Percentiles rank a stretch among this genome's conserved stretches.
Evolutionary conservation across 2,113 vertebrate genomes (phyloP).

Genomic region (Caretta caretta): DNA sequence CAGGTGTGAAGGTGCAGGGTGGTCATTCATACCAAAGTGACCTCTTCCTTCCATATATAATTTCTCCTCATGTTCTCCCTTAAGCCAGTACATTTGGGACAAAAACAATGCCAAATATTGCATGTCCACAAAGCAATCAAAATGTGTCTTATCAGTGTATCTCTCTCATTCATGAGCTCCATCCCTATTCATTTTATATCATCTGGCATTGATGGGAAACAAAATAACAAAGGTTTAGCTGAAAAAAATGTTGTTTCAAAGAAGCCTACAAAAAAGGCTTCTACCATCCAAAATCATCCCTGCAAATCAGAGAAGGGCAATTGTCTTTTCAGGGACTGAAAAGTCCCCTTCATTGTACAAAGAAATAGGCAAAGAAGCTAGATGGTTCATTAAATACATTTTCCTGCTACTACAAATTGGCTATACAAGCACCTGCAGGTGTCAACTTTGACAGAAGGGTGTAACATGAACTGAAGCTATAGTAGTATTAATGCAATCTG

Average conservation of each 20-base stretch:
- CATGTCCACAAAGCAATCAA: neutral
- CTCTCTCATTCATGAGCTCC: neutral
- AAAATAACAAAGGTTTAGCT: neutral
- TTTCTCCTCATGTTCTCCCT: neutral
- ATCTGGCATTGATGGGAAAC: neutral
- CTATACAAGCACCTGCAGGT: fast-evolving
- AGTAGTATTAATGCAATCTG: neutral
- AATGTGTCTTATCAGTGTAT: neutral
- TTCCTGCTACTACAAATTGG: neutral
- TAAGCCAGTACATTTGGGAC: neutral
- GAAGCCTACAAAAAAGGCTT: neutral
- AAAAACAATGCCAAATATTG: neutral
- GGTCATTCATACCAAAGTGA: fast-evolving
- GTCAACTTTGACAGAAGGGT: neutral
- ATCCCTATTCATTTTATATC: fast-evolving
- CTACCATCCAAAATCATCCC: fast-evolving
- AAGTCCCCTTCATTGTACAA: neutral
- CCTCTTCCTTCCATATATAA: neutral
- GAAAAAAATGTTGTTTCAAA: neutral
- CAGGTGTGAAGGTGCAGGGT: too few species aligned
- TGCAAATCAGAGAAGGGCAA: neutral
- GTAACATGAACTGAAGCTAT: neutral
- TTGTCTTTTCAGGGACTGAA: fast-evolving
- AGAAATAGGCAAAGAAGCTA: neutral
- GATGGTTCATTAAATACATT: neutral